phyloP scores from a whole-genome alignment of 1,140 invertebrate species.

The Battus philenor region DNA sequence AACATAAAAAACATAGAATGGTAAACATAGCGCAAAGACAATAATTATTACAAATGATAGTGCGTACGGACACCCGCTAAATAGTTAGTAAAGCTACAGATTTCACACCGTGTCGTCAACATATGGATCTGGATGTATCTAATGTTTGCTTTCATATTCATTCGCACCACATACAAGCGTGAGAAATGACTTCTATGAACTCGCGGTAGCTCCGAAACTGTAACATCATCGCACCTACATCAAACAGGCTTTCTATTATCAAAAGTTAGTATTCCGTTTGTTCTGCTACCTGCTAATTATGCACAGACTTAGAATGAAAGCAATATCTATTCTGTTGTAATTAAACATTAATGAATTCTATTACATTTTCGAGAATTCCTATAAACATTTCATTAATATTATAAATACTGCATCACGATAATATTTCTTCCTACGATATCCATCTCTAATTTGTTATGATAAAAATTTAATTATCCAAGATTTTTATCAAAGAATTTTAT shows the following conservation, averaged over 20 bases:
- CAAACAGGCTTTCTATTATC: constrained; percentile 53
- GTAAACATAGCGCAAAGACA: constrained; percentile 69
- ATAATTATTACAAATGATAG: constrained; percentile 75
- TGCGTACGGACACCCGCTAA: constrained; percentile 64
- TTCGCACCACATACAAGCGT: constrained; percentile 67
- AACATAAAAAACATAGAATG: constrained; percentile 13
- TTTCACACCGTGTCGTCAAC: constrained; percentile 73
- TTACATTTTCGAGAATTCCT: too few species aligned
- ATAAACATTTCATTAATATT: too few species aligned
- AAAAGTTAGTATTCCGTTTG: constrained; percentile 55
- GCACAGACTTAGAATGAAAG: constrained; percentile 32
- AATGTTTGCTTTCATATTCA: constrained; percentile 71
- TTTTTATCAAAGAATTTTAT: too few species aligned
- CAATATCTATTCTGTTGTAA: too few species aligned
- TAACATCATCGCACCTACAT: constrained; percentile 56
- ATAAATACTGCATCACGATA: too few species aligned
- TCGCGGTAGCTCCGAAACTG: constrained; percentile 62
- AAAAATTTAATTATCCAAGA: too few species aligned
- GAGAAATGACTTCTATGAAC: constrained; percentile 57
- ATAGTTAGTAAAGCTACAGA: constrained; percentile 73
- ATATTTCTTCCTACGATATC: too few species aligned
- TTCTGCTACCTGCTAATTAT: constrained; percentile 60
- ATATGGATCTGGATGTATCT: constrained; percentile 74
- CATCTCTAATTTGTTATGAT: too few species aligned
- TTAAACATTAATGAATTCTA: too few species aligned